Evolutionary conservation across 2,797 vertebrate genomes (phyloP), one percentile per base, ranked within the genome.

Genomic region (Psittacula echo): DNA sequence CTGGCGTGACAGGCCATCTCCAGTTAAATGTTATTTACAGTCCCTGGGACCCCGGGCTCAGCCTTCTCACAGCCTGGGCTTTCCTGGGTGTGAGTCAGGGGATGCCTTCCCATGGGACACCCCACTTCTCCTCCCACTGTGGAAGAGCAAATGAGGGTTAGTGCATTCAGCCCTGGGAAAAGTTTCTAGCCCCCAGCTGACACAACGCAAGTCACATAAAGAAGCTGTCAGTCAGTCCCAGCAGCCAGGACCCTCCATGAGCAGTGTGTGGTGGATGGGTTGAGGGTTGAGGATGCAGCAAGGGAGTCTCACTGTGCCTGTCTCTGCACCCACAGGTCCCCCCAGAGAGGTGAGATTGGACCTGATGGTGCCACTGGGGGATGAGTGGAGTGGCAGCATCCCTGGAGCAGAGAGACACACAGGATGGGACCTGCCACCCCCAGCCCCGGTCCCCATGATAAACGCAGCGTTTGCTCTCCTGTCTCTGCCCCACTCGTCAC

Each of bases 71-170:
- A 95, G 89, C 61, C 85, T 71, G 61, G 82, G 68, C 48, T 87
- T 82, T 92, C 56, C 85, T 87, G 56, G 56, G 88, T 32, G 48
- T 94, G 89, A 96, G 79, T 96, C 95, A 96, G 89, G 89, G 85
- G 91, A 90, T 87, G 62, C 29, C 68, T 53, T 96, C 94, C 85
- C 85, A 3, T 50, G 94, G 72, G 91, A 87, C 61, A 39, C 10
- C 24, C 80, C 0, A 3, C 11, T 83, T 54, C 54, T 39, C 47
- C n/a, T 44, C 29, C 24, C 0, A 0, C 81, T 94, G 81, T 85
- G 85, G 30, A 64, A 93, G 54, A 73, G 44, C 30, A 87, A 92
- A 82, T 29, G 0, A 2, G 62, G 42, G 13, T 90, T 64, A 84
- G 62, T 29, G 34, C 16, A 73, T 34, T n/a, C 37, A 85, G 68